These are phyloP conservation scores for Listronotus oregonensis DNA, from an alignment of 1,140 invertebrate genomes.

Conservation along the genomic window DNA sequence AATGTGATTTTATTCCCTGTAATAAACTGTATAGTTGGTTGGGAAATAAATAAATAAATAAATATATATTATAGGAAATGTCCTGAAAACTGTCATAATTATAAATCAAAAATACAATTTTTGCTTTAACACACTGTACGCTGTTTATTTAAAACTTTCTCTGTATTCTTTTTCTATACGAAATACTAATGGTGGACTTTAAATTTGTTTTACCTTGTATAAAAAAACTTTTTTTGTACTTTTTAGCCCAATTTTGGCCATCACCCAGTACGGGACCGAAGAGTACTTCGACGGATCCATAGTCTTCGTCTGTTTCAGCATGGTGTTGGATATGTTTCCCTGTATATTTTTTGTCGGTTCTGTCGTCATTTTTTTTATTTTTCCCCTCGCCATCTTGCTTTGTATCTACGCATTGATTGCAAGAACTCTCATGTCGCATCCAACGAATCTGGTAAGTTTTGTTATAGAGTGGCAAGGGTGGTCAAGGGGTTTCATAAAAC, in stretches of 20 bases:
- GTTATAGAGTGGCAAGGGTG: too few species aligned
- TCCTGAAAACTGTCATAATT: too few species aligned
- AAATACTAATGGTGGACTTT: too few species aligned
- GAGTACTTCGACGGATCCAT: constrained; percentile 71
- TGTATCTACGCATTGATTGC: constrained; percentile 84
- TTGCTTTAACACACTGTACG: too few species aligned
- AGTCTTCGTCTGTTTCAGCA: constrained; percentile 75
- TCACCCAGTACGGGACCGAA: constrained; percentile 72
- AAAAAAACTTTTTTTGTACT: constrained; percentile 10
- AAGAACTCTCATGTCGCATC: constrained; percentile 78
- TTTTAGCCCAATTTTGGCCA: constrained; percentile 78
- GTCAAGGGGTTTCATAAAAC: too few species aligned
- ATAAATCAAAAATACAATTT: too few species aligned
- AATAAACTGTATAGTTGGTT: too few species aligned
- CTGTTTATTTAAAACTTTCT: too few species aligned
- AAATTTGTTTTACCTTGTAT: background rate
- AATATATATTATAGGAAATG: too few species aligned
- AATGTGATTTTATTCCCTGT: too few species aligned
- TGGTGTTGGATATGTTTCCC: constrained; percentile 73
- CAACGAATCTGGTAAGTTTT: constrained; percentile 63
- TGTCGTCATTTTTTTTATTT: constrained; percentile 80
- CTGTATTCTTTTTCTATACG: too few species aligned
- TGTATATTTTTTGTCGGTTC: constrained; percentile 78
- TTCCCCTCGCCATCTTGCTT: constrained; percentile 79
- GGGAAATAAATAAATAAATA: too few species aligned